Base-by-base conservation (phyloP, 2,797 vertebrate species). In the Sternarchorhynchus goeldii region DNA sequence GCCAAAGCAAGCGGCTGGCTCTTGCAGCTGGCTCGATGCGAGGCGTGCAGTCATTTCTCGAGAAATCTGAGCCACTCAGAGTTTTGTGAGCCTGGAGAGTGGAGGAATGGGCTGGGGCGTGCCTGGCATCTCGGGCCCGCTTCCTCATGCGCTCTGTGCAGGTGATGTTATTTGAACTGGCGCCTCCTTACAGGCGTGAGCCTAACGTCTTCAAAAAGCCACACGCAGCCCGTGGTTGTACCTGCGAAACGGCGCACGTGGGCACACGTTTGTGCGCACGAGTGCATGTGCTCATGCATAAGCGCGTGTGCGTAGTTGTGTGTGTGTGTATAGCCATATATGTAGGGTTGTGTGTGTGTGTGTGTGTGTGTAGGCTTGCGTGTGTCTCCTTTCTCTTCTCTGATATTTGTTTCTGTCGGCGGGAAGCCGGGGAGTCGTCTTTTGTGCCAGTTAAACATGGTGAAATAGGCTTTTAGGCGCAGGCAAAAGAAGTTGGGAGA, bases 81-180 rank as follows among this genome's bases (percentile, higher is more conserved):
- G 45, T 14, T 14, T 50, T 14, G 45, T 14, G 45, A 50, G 10
- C 45, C 45, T 14, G 45, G 10, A 14, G 45, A 14, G 12, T 14
- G 45, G 10, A 12, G 3, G 45, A 1, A 50, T 41, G 5, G 39
- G 39, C 3, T 41, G 6, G 39, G 39, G 39, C 5, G 39, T 6
- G 39, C 4, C 25, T 6, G 39, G 39, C 6, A 6, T 1, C 39
- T 41, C 39, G 39, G 39, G 39, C 39, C 39, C 10, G 45, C 45
- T 50, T 50, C 45, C 45, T 84, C 72, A 63, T 70, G 50, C 58
- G n/a, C n/a, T n/a, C n/a, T n/a, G 62, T 77, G 65, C 71, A 79
- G 63, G 63, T 50, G 64, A n/a, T 74, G 74, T 45, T 74, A 62
- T 81, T 78, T 76, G 69, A 80, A 68, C 76, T 82, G 25, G 25